A percentile compares a stretch with the other conserved stretches of the same genome.
Conservation (phyloP, 2,113 vertebrate genomes). For the Romanogobio albipinnatus region DNA sequence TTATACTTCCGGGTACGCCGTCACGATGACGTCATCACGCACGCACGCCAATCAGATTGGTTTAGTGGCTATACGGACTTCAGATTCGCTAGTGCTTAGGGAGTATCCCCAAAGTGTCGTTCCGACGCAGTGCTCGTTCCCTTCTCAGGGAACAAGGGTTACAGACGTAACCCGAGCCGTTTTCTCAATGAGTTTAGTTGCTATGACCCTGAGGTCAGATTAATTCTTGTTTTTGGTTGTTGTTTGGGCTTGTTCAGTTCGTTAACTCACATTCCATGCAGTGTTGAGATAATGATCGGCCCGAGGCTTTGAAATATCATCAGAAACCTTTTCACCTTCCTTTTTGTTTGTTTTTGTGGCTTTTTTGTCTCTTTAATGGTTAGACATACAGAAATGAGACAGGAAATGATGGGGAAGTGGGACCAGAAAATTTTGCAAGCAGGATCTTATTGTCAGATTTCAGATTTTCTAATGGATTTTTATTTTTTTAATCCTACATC, state of each 20-base stretch:
- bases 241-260: slow-evolving; percentile 58
- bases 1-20: no score
- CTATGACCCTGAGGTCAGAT: slow-evolving; percentile 64
- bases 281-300: slow-evolving; percentile 61
- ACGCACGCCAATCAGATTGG: no score
- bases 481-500: no score
- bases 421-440: neutral
- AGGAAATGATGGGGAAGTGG: neutral
- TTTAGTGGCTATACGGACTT: no score
- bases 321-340: slow-evolving; percentile 44
- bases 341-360: slow-evolving; percentile 5
- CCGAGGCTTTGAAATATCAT: slow-evolving; percentile 46
- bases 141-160: no score
- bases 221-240: slow-evolving; percentile 56
- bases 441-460: neutral
- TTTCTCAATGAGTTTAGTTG: slow-evolving; percentile 30
- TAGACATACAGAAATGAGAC: slow-evolving; percentile 33
- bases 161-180: no score
- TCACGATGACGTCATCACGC: no score
- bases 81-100: no score
- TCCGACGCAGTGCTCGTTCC: no score
- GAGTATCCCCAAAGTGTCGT: no score
- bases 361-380: slow-evolving; percentile 8
- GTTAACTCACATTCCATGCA: slow-evolving; percentile 55
- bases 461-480: neutral